These are phyloP conservation scores for Rhabdomys dilectus DNA, from an alignment of 2,113 vertebrate species.

Conservation along the genomic window DNA sequence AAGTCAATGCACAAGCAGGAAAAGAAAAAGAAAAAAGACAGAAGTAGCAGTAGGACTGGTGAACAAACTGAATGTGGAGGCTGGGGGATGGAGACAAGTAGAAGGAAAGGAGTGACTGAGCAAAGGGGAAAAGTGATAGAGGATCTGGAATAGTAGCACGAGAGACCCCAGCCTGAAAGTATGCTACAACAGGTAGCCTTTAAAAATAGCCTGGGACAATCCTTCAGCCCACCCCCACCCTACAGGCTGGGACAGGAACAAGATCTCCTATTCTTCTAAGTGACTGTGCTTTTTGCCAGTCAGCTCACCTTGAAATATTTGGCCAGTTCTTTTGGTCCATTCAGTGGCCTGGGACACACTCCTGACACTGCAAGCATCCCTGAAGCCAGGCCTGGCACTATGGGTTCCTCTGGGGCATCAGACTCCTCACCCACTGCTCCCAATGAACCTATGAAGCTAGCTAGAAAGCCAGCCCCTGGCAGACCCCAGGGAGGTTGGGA, in stretches of 20 bases:
- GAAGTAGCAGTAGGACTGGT: neutral
- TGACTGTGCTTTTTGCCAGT: neutral
- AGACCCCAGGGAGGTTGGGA: neutral
- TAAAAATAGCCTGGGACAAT: neutral
- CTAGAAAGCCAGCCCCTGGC: neutral
- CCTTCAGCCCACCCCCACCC: neutral
- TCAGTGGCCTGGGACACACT: neutral
- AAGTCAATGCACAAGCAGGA: neutral
- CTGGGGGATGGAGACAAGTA: neutral
- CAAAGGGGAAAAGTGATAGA: neutral
- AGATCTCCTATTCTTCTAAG: neutral
- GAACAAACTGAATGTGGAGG: neutral
- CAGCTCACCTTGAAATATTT: neutral
- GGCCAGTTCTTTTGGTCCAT: neutral
- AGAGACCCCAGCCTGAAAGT: fast-evolving
- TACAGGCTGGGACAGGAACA: neutral
- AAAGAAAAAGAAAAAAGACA: neutral
- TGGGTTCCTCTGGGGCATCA: neutral
- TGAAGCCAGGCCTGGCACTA: neutral
- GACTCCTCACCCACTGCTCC: neutral
- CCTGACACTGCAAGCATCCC: neutral
- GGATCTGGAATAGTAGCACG: neutral
- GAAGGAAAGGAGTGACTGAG: neutral
- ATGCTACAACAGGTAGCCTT: neutral
- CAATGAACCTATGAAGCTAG: neutral